A percentile compares a stretch with the other conserved stretches of the same genome.
These are phyloP conservation scores for Melanchra persicariae DNA, from an alignment of 2,888 invertebrate species.

Conservation along the genomic window DNA sequence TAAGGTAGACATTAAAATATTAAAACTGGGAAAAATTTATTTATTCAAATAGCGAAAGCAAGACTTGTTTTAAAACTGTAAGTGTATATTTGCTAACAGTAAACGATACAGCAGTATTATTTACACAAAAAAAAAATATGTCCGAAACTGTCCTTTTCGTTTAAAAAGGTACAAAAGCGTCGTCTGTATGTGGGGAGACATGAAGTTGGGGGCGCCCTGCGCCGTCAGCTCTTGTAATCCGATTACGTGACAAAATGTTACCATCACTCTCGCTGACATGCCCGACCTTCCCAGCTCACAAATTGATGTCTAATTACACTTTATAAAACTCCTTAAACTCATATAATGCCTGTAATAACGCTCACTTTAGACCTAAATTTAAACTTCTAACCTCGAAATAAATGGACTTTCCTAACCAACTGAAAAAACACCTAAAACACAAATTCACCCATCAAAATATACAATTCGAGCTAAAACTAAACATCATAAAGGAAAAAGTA, in stretches of 20 bases:
- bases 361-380: slow-evolving; percentile 18
- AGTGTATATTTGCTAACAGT: slow-evolving; percentile 29
- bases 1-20: slow-evolving; percentile 10
- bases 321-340: slow-evolving; percentile 59
- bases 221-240: slow-evolving; percentile 73
- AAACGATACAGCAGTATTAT: slow-evolving; percentile 40
- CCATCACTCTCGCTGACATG: slow-evolving; percentile 66
- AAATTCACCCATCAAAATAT: slow-evolving; percentile 42
- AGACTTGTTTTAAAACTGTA: slow-evolving; percentile 27
- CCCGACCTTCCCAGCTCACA: slow-evolving; percentile 74
- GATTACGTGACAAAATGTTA: slow-evolving; percentile 81
- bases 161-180: slow-evolving; percentile 62
- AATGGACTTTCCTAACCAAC: slow-evolving; percentile 14
- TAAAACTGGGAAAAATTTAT: slow-evolving; percentile 9
- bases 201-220: slow-evolving; percentile 66
- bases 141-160: slow-evolving; percentile 47
- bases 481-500: slow-evolving; percentile 47
- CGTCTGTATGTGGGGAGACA: slow-evolving; percentile 67
- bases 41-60: not conserved
- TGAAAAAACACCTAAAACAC: slow-evolving; percentile 33
- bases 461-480: slow-evolving; percentile 42
- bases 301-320: slow-evolving; percentile 76
- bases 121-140: slow-evolving; percentile 24
- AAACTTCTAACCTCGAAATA: slow-evolving; percentile 22
- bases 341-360: slow-evolving; percentile 41